Base-by-base conservation (phyloP, 2,797 vertebrate species). In the Premnoplex brunnescens region DNA sequence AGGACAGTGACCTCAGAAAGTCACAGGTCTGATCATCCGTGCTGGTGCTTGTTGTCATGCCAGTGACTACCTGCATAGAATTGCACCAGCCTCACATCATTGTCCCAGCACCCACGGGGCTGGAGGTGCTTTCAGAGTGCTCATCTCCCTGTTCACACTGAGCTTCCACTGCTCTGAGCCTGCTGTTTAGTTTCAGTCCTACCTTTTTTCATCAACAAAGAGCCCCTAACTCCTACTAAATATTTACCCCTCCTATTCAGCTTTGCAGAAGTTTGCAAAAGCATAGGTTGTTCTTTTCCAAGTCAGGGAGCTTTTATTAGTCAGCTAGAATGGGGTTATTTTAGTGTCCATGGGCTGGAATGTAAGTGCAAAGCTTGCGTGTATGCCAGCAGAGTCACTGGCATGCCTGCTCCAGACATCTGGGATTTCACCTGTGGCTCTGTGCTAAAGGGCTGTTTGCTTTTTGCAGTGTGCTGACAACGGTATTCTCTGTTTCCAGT, bases 141-240 rank as follows among this genome's bases (percentile, higher is more conserved):
- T 88, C 68, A 17, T 18, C n/a, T 73, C 20, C 7, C 9, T 0
- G 0, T 20, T 41, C 30, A 9, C 1, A 2, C 12, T 0, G 3
- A 1, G 1, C 52, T 92, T 58, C 32, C 1, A 5, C 39, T 79
- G 44, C 43, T 68, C 46, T 2, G 2, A 74, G 17, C 9, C 30
- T n/a, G 46, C 21, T 83, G 14, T 27, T 88, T 34, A 14, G 14
- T 75, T 95, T 84, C 51, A 69, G 32, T 59, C 12, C 7, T 2
- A 0, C 69, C 36, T 34, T 49, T 91, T 79, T 56, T 41, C 52
- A 60, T 34, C 27, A 37, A 16, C 56, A 60, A 54, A 64, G 22
- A 55, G 44, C 10, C 44, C n/a, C 30, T 73, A 56, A n/a, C 28
- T 28, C 34, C 59, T 67, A 26, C 34, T 54, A 62, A 67, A 39